phyloP scores from a whole-genome alignment of 2,113 vertebrate species.

The Mormyrus lacerda region DNA sequence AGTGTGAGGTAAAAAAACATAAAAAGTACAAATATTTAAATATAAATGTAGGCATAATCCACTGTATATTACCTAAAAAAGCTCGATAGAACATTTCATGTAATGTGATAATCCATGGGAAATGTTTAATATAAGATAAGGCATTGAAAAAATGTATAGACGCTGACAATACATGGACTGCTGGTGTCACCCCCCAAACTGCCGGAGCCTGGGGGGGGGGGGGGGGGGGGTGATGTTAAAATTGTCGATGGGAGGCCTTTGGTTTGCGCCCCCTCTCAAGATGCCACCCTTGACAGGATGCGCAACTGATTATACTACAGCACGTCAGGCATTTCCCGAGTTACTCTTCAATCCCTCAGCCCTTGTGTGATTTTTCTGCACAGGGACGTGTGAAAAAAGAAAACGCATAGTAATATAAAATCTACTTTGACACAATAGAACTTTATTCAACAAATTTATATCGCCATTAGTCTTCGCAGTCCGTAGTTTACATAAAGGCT shows the following conservation, averaged over 20 bases:
- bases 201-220: too few relatives aligned
- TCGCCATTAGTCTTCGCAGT: not conserved
- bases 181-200: too few relatives aligned
- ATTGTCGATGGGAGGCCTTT: not conserved
- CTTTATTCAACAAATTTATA: conserved; percentile 18
- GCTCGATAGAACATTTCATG: not conserved
- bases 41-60: not conserved
- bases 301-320: not conserved
- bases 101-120: not conserved
- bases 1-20: not conserved
- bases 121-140: not conserved
- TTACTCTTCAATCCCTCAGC: not conserved
- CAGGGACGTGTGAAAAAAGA: too few relatives aligned
- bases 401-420: not conserved
- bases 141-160: too few relatives aligned
- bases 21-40: not conserved
- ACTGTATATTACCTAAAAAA: not conserved
- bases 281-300: not conserved
- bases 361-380: too few relatives aligned
- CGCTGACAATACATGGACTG: too few relatives aligned
- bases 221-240: not conserved
- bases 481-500: not conserved
- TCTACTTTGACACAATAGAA: not conserved
- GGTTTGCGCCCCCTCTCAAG: not conserved
- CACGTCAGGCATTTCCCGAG: not conserved